Percentiles rank a stretch among this genome's conserved stretches.
These are phyloP conservation scores for Metacarcinus magister DNA, from an alignment of 2,888 invertebrate species.

Conservation along the genomic window DNA sequence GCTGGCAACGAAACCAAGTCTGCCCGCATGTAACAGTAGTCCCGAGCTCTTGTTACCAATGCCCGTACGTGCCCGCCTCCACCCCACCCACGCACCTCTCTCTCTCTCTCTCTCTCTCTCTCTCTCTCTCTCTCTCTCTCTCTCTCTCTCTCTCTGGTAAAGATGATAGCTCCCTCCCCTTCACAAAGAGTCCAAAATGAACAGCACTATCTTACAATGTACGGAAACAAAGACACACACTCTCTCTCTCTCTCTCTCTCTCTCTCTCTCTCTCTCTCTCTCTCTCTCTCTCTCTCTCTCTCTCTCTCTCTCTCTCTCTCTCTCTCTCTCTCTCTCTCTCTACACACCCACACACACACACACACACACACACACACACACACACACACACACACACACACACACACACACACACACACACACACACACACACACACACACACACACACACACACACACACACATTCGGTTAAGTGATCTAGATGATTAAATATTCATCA, in stretches of 20 bases:
- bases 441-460: conserved; percentile 26
- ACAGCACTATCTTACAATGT: background rate
- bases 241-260: background rate
- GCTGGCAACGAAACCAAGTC: background rate
- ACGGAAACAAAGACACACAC: background rate
- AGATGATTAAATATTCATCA: background rate
- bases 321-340: background rate
- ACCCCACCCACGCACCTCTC: background rate
- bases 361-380: too few species aligned
- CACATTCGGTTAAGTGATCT: background rate
- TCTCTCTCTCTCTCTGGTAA: conserved; percentile 1
- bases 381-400: background rate
- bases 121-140: conserved; percentile 18
- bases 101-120: background rate
- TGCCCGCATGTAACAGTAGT: conserved; percentile 48
- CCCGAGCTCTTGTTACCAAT: background rate
- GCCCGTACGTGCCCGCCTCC: conserved; percentile 33
- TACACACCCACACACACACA: too few species aligned
- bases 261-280: background rate
- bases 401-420: background rate
- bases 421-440: background rate
- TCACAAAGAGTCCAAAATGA: conserved; percentile 46
- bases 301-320: conserved; percentile 9
- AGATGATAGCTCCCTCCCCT: conserved; percentile 38
- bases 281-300: conserved; percentile 8